Evolutionary conservation across 1,140 invertebrate genomes (phyloP).

Genomic region (Anthonomus grandis): DNA sequence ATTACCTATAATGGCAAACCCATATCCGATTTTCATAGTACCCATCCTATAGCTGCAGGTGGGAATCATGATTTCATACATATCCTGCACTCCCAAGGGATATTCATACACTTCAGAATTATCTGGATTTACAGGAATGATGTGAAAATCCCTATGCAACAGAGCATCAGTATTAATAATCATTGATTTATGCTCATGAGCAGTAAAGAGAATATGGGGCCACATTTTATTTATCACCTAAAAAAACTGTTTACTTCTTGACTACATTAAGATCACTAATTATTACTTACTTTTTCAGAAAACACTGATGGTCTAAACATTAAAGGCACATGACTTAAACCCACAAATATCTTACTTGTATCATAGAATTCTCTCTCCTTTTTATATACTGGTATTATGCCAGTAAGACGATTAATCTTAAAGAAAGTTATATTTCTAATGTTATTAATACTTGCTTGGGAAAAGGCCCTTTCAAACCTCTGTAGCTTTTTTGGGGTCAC

Average conservation of each 20-base stretch:
- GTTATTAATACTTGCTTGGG: conserved; percentile 61
- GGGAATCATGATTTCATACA: conserved; percentile 85
- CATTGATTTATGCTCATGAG: conserved; percentile 74
- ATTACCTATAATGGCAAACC: conserved; percentile 77
- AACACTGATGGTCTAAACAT: conserved; percentile 60
- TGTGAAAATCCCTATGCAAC: conserved; percentile 50
- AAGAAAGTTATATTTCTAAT: conserved; percentile 60
- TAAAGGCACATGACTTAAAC: conserved; percentile 69
- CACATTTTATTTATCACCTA: conserved; percentile 61
- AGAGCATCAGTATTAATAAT: conserved; percentile 53
- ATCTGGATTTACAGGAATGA: conserved; percentile 50
- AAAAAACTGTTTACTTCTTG: no score
- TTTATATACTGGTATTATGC: conserved; percentile 50
- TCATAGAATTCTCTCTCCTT: conserved; percentile 58
- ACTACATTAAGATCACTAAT: no score
- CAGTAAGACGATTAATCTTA: conserved; percentile 68
- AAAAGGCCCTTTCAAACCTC: conserved; percentile 76
- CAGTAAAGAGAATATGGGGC: conserved; percentile 81
- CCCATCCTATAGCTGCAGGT: conserved; percentile 96
- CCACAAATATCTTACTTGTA: conserved; percentile 61
- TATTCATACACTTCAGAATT: conserved; percentile 52
- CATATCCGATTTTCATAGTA: conserved; percentile 76
- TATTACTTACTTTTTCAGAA: conserved; percentile 56
- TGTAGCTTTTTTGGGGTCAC: conserved; percentile 69
- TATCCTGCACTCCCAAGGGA: conserved; percentile 50